A percentile compares a stretch with the other conserved stretches of the same genome.
phyloP scores from a whole-genome alignment of 1,140 invertebrate genomes.

The Pseudomyrmex concolor region DNA sequence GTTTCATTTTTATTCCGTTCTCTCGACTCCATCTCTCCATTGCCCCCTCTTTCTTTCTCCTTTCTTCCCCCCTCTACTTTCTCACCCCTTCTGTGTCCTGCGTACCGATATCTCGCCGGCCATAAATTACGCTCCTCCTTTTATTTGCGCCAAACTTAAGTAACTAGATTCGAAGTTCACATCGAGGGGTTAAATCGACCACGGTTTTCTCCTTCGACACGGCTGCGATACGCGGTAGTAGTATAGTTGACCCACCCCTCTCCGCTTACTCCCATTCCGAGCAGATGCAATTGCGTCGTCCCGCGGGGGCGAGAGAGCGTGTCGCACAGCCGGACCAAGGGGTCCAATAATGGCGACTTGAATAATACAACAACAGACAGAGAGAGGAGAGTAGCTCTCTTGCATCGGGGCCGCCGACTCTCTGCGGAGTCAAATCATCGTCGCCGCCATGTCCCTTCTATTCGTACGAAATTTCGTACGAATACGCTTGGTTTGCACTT shows the following conservation, averaged over 20 bases:
- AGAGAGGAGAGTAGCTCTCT: constrained; percentile 15
- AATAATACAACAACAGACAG: constrained; percentile 77
- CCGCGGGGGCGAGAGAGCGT: constrained; percentile 74
- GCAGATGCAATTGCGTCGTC: constrained; percentile 81
- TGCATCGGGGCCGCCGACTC: constrained; percentile 13
- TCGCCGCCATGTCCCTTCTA: constrained; percentile 71
- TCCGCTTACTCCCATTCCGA: constrained; percentile 65
- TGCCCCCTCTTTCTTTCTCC: constrained; percentile 7
- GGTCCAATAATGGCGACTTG: constrained; percentile 75
- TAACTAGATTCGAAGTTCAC: constrained; percentile 72
- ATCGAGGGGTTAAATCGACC: constrained; percentile 71
- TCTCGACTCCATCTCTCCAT: constrained; percentile 13
- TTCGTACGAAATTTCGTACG: constrained; percentile 75
- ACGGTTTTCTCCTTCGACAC: constrained; percentile 61
- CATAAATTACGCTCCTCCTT: constrained; percentile 73
- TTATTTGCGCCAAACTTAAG: constrained; percentile 75
- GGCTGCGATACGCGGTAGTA: constrained; percentile 46
- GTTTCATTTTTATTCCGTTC: constrained; percentile 67
- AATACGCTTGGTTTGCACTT: constrained; percentile 25
- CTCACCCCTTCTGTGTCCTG: constrained; percentile 43
- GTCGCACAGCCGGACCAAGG: constrained; percentile 69
- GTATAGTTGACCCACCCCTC: constrained; percentile 53
- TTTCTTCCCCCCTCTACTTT: constrained; percentile 36
- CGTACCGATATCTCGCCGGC: constrained; percentile 60
- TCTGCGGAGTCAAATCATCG: constrained; percentile 67